Base-by-base conservation (phyloP, 2,797 vertebrate genomes). In the Microtus californicus region DNA sequence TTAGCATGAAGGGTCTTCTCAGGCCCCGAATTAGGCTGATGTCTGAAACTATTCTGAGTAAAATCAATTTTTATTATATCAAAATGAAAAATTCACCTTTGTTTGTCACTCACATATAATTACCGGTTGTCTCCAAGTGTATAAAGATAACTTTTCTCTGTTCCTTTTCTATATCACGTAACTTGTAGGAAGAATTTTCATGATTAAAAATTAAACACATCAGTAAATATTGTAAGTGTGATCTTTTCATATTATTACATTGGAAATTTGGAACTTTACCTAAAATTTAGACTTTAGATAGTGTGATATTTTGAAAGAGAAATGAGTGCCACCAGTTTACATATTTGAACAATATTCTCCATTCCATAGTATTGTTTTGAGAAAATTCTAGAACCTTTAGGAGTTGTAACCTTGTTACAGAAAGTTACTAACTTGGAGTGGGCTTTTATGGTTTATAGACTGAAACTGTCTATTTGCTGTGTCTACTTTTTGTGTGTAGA, bases 1-100 rank as follows among this genome's bases (percentile, higher is more conserved):
- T 76, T 94, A 85, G 5, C 73, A 90, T 71, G 29, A 90, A 97
- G 93, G 48, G 45, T 34, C 86, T 85, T 19, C 87, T 92, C 51
- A 85, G 65, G 71, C 85, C 78, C 48, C 87, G 11, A 11, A 85
- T n/a, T 29, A 88, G 67, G 59, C 17, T 77, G 76, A 76, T 91
- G 29, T 51, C 27, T 15, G 54, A 96, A 37, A 13, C n/a, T 40
- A 5, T 93, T 90, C 96, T 78, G 93, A 69, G 19, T 2, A 15
- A 59, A 93, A 97, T 96, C 54, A 21, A 92, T 95, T 98, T 98
- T 97, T 97, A 97, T 98, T 97, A 80, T 71, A 95, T 95, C n/a
- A 89, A 27, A 93, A 85, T 71, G 31, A 78, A 82, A 77, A 71
- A 94, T 96, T 43, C 83, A 94, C 97, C 91, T 94, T 51, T 19